A percentile compares a stretch with the other conserved stretches of the same genome.
Evolutionary conservation across 1,140 invertebrate species (phyloP).

Genomic region (Papilio glaucus): DNA sequence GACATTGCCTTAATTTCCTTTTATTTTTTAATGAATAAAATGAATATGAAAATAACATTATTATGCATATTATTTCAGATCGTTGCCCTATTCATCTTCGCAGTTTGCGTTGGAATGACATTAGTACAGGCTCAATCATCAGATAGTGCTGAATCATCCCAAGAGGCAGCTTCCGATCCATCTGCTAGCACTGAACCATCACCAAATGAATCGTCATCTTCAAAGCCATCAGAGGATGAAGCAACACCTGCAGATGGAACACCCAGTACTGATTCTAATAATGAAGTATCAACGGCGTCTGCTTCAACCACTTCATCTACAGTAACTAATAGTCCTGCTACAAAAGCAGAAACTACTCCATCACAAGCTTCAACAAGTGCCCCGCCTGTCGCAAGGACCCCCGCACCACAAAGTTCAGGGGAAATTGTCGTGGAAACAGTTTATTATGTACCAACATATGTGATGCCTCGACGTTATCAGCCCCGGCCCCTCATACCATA

Average conservation of each 20-base stretch:
- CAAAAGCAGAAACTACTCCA: neutral
- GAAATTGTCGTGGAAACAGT: conserved; percentile 12
- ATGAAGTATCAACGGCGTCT: no score
- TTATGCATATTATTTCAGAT: neutral
- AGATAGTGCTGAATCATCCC: neutral
- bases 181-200: neutral
- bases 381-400: neutral
- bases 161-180: neutral
- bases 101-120: neutral
- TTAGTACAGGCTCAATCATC: neutral
- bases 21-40: no score
- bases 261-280: no score
- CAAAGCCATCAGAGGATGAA: neutral
- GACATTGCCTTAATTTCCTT: no score
- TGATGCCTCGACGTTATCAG: neutral
- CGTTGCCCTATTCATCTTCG: neutral
- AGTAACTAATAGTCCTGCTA: neutral
- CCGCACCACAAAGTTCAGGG: neutral
- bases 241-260: neutral
- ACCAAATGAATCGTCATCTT: neutral
- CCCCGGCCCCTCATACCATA: neutral
- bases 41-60: neutral
- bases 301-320: no score
- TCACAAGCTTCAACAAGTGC: neutral
- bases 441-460: conserved; percentile 7